Conservation (phyloP, 1,140 invertebrate genomes). For the Conus ventricosus region DNA sequence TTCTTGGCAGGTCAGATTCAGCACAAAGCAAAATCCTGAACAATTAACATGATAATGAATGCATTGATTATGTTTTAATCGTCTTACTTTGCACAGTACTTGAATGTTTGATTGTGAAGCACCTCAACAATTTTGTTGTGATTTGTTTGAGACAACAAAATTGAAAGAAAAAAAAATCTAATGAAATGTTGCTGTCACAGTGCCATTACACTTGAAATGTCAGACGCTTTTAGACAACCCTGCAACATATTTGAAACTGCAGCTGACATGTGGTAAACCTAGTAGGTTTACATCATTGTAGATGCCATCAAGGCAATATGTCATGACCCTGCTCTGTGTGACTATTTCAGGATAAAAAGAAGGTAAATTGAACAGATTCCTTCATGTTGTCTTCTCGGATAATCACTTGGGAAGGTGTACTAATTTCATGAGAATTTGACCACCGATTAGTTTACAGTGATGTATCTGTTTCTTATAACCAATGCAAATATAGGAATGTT, state of each 20-base stretch:
- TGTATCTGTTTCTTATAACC: neutral
- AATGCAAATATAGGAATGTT: neutral
- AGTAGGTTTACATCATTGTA: neutral
- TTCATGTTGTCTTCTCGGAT: neutral
- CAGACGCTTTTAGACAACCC: no score
- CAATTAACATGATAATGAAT: neutral
- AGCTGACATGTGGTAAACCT: neutral
- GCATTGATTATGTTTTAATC: neutral
- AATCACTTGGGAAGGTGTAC: neutral
- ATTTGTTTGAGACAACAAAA: neutral
- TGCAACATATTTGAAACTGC: neutral
- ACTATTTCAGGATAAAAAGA: conserved; percentile 15
- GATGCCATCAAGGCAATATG: neutral
- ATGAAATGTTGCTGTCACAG: neutral
- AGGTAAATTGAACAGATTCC: neutral
- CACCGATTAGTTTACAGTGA: neutral
- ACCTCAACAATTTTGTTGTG: neutral
- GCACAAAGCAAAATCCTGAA: neutral
- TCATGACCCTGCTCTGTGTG: neutral
- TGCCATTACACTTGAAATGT: no score
- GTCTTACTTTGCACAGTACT: neutral
- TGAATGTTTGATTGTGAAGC: neutral
- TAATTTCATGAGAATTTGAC: neutral
- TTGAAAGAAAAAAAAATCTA: neutral
- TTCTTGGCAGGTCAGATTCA: neutral